These are phyloP conservation scores for Bombus pyrosoma DNA, from an alignment of 1,140 invertebrate genomes.

Conservation along the genomic window DNA sequence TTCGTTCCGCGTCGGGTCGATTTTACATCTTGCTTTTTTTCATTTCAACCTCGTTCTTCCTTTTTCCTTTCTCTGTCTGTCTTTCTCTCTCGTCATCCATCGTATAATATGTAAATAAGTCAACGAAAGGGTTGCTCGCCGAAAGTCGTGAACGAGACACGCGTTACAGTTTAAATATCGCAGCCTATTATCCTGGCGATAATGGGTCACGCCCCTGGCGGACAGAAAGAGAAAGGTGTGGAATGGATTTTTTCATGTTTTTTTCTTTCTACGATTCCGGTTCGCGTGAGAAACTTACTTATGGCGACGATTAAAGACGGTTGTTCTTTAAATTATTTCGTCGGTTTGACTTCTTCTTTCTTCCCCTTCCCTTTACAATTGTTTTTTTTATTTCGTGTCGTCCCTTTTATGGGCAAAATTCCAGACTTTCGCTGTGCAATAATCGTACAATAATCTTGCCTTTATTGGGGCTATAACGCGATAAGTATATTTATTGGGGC, in stretches of 20 bases:
- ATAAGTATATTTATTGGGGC: too few relatives aligned
- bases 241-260: constrained; percentile 39
- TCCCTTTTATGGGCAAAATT: neutral
- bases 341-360: neutral
- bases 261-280: constrained; percentile 27
- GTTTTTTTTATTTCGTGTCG: neutral
- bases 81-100: neutral
- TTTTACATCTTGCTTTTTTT: constrained; percentile 19
- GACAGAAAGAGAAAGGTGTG: constrained; percentile 30
- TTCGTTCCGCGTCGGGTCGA: constrained; percentile 19
- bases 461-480: too few relatives aligned
- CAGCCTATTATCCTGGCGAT: constrained; percentile 72
- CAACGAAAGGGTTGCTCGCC: constrained; percentile 57
- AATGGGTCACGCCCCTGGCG: constrained; percentile 78
- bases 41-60: constrained; percentile 13
- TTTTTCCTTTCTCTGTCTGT: neutral
- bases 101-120: constrained; percentile 60
- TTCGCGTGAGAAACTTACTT: constrained; percentile 34
- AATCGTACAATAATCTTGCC: too few relatives aligned
- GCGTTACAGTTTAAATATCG: constrained; percentile 79
- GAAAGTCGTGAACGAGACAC: constrained; percentile 35
- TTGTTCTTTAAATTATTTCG: neutral
- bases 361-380: neutral
- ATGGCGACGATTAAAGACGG: neutral
- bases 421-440: too few relatives aligned